Conservation (phyloP, 2,113 vertebrate species). For the Pitta sordida region DNA sequence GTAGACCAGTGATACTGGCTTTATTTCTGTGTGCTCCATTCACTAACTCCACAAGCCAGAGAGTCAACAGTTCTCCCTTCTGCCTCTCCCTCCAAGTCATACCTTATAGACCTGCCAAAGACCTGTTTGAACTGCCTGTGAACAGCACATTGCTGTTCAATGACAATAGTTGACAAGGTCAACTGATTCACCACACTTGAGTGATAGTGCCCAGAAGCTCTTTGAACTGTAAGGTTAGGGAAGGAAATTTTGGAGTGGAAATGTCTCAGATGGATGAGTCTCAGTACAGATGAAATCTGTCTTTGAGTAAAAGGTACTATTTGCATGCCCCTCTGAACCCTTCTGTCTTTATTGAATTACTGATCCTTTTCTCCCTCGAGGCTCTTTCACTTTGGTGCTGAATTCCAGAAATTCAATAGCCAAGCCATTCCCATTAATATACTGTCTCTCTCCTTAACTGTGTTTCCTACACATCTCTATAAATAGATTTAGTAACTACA, state of each 20-base stretch:
- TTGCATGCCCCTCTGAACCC: background rate
- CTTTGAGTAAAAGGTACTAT: background rate
- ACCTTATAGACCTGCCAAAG: background rate
- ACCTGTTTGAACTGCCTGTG: background rate
- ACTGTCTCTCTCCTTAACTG: slow-evolving; percentile 66
- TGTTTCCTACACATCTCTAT: slow-evolving; percentile 75
- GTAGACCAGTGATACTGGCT: background rate
- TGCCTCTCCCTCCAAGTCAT: background rate
- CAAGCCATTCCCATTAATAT: slow-evolving; percentile 64
- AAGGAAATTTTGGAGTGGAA: background rate
- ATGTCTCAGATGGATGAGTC: background rate
- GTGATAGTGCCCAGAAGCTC: background rate
- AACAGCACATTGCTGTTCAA: background rate
- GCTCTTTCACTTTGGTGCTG: background rate
- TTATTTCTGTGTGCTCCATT: background rate
- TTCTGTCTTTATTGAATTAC: background rate
- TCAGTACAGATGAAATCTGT: background rate
- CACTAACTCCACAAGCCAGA: background rate
- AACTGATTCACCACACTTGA: background rate
- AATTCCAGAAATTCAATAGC: slow-evolving; percentile 43
- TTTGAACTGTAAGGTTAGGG: background rate
- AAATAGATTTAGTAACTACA: slow-evolving; percentile 73
- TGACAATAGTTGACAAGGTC: no score
- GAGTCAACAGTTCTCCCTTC: background rate
- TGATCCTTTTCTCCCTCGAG: background rate